These are phyloP conservation scores for Trichacis sp. DNA, from an alignment of 2,888 invertebrate species.

Conservation along the genomic window DNA sequence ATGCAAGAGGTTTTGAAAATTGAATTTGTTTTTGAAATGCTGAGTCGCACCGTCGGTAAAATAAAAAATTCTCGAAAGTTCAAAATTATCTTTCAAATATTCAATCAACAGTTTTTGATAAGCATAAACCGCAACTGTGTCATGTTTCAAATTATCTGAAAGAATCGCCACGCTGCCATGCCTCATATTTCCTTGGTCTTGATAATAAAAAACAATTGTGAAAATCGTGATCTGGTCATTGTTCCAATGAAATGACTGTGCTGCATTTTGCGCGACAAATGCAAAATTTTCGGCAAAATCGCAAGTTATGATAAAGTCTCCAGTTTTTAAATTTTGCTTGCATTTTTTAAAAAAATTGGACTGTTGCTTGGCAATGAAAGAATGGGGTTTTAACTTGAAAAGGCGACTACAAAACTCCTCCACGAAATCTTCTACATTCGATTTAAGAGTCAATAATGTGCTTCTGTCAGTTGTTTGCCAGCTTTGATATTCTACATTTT, in stretches of 20 bases:
- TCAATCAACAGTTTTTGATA: slow-evolving; percentile 8
- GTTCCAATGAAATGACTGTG: too few species aligned
- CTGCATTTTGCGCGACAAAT: background rate
- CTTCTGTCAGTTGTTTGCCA: background rate
- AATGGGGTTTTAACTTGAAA: background rate
- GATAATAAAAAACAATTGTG: background rate
- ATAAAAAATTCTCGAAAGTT: slow-evolving; percentile 16
- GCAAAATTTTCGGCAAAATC: background rate
- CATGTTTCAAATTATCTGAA: too few species aligned
- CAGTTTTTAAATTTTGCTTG: background rate
- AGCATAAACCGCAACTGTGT: slow-evolving; percentile 14
- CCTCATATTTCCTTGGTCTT: background rate
- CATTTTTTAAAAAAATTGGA: background rate
- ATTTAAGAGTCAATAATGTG: background rate
- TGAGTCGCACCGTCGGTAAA: slow-evolving; percentile 27
- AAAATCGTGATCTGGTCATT: too few species aligned
- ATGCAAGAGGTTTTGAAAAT: slow-evolving; percentile 22
- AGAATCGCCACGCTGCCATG: background rate
- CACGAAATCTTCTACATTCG: background rate
- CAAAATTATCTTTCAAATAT: slow-evolving; percentile 6
- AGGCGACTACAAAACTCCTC: background rate
- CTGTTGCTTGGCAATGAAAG: too few species aligned
- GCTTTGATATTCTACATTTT: background rate
- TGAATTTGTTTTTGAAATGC: slow-evolving; percentile 23
- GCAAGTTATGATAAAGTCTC: background rate